Base-by-base conservation (phyloP, 2,113 vertebrate species). In the Echinops telfairi region DNA sequence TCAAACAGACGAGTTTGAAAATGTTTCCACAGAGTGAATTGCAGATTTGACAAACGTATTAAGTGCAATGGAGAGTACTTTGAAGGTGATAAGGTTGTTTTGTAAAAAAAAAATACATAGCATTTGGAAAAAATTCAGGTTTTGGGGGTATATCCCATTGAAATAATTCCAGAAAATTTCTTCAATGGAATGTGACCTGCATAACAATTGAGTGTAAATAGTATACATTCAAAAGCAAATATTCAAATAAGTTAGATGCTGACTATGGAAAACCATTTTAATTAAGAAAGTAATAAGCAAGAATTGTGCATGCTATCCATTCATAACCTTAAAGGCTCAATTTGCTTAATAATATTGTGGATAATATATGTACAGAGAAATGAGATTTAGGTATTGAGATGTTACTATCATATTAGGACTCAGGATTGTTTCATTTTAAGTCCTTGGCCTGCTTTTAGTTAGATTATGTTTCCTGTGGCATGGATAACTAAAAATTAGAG, bases 161-260 rank as follows among this genome's bases (percentile, higher is more conserved):
- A 88, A 77, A 25, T 47, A 9, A 58, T 87, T 86, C 31, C 10
- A 78, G 87, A 75, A 16, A 7, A 64, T 83, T 92, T 89, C 25
- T 86, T 93, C 77, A 2, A 17, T 71, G 64, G 58, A 43, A 90
- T 64, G 27, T 83, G 38, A 86, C 27, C 40, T 92, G 38, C 66
- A 80, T 94, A n/a, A 92, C 79, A 84, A 95, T 88, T 66, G 93
- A 87, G 16, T 64, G 25, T 84, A 88, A 95, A 38, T 12, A 88
- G 53, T 58, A 73, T 78, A 93, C 92, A 88, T 84, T 84, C 36
- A 0, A 43, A 93, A 94, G 73, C 29, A 92, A 43, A 96, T 84
- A 87, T 94, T 97, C 89, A 95, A 95, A 91, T 38, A 91, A 97
- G 71, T 95, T 97, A 89, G 73, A 66, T 97, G 87, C 58, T 71